Base-by-base conservation (phyloP, 2,113 vertebrate species). In the Myotis lucifugus region DNA sequence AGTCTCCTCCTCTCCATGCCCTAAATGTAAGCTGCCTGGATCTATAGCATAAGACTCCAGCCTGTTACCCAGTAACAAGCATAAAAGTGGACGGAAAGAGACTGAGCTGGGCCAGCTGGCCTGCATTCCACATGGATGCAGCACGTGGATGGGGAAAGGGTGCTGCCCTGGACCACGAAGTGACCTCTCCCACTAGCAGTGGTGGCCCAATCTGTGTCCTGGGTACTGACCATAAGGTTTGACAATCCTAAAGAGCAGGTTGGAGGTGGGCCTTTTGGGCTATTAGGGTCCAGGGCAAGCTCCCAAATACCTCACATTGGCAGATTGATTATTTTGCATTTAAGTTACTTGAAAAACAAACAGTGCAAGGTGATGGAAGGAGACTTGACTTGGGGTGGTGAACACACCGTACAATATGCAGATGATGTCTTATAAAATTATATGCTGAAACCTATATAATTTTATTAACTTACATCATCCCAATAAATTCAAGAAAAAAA, bases 91-190 rank as follows among this genome's bases (percentile, higher is more conserved):
- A 34, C 3, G 17, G 37, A 72, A 19, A 27, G 13, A 79, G 48
- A 13, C 32, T 50, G 42, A 40, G 5, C 5, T 19, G 48, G 70
- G 17, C 48, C 11, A 46, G 40, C 37, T 29, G 59, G 29, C 61
- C 74, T 84, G 19, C 6, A 3, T 76, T 37, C 37, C 50, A 4
- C 15, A 5, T 5, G 37, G n/a, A 37, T 27, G 23, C 23, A 27
- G 2, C 40, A 19, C 15, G 27, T 25, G 12, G 50, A 52, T 59
- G 6, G 85, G n/a, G 37, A 66, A 48, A 56, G 32, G 34, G 25
- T 37, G 5, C 34, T 34, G 8, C 15, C n/a, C 8, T 13, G 25
- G 3, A 6, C 25, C 7, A 1, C 12, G 7, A 0, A 19, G 7
- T 23, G 46, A 46, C 46, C n/a, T 29, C 69, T 86, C 18, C 34